A percentile compares a stretch with the other conserved stretches of the same genome.
Evolutionary conservation across 2,888 invertebrate species (phyloP).

Genomic region (Oscheius sp.): DNA sequence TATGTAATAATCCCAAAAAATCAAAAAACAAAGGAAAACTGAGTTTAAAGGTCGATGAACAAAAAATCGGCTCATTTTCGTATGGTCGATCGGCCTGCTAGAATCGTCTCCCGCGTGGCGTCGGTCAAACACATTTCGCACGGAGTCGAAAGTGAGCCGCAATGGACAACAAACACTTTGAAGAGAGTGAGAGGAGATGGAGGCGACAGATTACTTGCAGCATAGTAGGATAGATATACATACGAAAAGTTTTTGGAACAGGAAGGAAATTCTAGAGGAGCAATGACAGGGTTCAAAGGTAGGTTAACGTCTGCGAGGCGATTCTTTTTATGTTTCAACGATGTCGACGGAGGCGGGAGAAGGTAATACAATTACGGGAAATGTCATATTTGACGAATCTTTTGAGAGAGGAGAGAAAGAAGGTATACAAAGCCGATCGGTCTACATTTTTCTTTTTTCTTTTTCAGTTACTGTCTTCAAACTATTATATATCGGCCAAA

Average conservation of each 20-base stretch:
- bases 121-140: constrained; percentile 12
- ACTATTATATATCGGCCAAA: no score
- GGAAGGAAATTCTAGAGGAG: not conserved
- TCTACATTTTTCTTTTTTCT: no score
- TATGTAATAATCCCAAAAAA: not conserved
- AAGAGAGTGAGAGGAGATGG: not conserved
- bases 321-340: no score
- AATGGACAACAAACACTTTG: constrained; percentile 12
- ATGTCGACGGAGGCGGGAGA: not conserved
- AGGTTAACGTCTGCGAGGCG: no score
- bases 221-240: not conserved
- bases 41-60: not conserved
- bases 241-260: not conserved
- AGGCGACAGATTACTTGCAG: not conserved
- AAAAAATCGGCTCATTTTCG: no score
- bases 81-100: no score
- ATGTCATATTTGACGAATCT: not conserved
- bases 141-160: constrained; percentile 9
- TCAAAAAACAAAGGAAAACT: not conserved
- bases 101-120: not conserved
- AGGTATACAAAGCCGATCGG: no score
- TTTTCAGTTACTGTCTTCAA: no score
- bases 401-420: no score
- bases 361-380: not conserved
- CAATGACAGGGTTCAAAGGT: no score